Evolutionary conservation across 2,888 invertebrate species (phyloP).

Genomic region (Diaprepes abbreviatus): DNA sequence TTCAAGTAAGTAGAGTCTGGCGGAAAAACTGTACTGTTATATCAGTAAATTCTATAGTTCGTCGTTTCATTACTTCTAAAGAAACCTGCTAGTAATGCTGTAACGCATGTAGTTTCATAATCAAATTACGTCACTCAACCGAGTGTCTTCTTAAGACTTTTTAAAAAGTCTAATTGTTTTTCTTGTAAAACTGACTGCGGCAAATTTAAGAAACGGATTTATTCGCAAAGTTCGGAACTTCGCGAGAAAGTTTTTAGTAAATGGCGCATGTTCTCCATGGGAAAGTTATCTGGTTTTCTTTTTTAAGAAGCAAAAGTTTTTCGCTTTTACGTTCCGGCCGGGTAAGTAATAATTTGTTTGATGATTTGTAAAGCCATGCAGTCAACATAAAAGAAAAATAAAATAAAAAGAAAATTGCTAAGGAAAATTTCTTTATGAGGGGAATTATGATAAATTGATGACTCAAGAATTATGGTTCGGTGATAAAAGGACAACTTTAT

Average conservation of each 20-base stretch:
- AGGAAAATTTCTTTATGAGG: slow-evolving; percentile 5
- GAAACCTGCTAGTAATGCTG: background rate
- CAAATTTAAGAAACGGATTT: slow-evolving; percentile 51
- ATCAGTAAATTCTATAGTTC: too few relatives aligned
- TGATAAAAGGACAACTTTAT: slow-evolving; percentile 6
- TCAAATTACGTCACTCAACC: slow-evolving; percentile 28
- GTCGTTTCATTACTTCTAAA: too few relatives aligned
- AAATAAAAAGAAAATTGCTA: slow-evolving; percentile 21
- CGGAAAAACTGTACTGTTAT: too few relatives aligned
- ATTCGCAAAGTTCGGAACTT: slow-evolving; percentile 46
- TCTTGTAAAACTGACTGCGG: slow-evolving; percentile 49
- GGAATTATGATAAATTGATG: slow-evolving; percentile 18
- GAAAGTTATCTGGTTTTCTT: slow-evolving; percentile 43
- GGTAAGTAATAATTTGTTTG: slow-evolving; percentile 42
- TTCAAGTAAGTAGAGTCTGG: too few relatives aligned
- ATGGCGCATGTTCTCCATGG: slow-evolving; percentile 45
- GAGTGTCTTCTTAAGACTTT: slow-evolving; percentile 24
- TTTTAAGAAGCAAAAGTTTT: slow-evolving; percentile 38
- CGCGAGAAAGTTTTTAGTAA: slow-evolving; percentile 45
- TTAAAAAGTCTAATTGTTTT: slow-evolving; percentile 49
- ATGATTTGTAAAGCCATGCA: slow-evolving; percentile 40
- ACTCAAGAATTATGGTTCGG: slow-evolving; percentile 4
- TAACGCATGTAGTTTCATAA: slow-evolving; percentile 20
- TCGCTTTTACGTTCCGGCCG: slow-evolving; percentile 26
- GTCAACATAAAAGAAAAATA: slow-evolving; percentile 34